phyloP scores from a whole-genome alignment of 2,113 vertebrate species.

The Myocastor coypus region DNA sequence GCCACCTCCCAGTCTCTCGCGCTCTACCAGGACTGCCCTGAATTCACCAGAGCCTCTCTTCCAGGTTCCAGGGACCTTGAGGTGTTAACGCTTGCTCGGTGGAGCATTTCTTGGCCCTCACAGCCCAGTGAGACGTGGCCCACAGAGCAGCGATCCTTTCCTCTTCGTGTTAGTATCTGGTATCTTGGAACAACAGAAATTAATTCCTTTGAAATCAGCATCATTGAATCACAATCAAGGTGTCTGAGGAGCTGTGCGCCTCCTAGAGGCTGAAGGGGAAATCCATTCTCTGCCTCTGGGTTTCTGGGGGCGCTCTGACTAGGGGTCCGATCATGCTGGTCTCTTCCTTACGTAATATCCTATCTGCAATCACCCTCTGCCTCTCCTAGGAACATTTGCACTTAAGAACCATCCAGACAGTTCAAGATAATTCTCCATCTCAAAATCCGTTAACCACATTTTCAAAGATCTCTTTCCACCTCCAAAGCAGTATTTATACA shows the following conservation, averaged over 20 bases:
- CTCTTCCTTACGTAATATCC: not conserved
- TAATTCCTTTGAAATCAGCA: not conserved
- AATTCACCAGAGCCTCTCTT: not conserved
- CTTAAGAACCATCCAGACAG: not conserved
- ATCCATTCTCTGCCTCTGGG: not conserved
- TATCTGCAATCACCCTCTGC: not conserved
- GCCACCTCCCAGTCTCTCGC: not conserved
- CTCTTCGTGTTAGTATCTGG: not conserved
- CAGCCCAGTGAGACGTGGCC: accelerated
- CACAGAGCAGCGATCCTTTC: not conserved
- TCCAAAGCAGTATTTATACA: not conserved
- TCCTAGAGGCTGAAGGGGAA: too few relatives aligned
- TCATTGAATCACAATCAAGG: not conserved
- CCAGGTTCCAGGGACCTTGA: not conserved
- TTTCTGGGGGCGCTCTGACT: not conserved
- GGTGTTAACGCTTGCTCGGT: accelerated
- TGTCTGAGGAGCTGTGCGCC: not conserved
- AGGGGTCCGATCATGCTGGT: accelerated
- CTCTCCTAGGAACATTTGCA: not conserved
- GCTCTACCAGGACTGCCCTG: not conserved
- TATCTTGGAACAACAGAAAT: not conserved
- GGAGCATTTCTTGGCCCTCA: not conserved
- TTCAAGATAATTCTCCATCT: not conserved
- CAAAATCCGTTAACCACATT: not conserved
- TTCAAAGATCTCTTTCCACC: not conserved